These are phyloP conservation scores for Clarias fuscus DNA, from an alignment of 2,797 vertebrate species.

Conservation along the genomic window DNA sequence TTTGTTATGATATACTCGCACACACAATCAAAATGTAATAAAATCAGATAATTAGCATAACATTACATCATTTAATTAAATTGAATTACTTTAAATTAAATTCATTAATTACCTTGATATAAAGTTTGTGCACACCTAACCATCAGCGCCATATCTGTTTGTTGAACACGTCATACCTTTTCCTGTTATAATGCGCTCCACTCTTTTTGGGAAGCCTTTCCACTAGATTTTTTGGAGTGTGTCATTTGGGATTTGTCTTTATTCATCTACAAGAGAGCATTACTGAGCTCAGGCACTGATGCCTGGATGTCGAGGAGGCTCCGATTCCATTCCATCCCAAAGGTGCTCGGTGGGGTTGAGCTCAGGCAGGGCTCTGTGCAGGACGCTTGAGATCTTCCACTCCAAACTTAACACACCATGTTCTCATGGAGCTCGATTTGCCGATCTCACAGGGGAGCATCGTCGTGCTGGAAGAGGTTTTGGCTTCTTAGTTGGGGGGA, in stretches of 20 bases:
- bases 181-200: not conserved
- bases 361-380: too few species aligned
- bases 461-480: not conserved
- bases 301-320: not conserved
- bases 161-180: not conserved
- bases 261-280: not conserved
- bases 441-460: not conserved
- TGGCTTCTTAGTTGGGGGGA: too few species aligned
- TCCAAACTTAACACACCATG: not conserved
- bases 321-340: not conserved
- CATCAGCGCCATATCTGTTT: not conserved
- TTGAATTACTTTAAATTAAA: too few species aligned
- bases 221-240: not conserved
- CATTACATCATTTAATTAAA: not conserved
- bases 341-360: not conserved
- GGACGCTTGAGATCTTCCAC: not conserved
- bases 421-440: not conserved
- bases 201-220: not conserved
- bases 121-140: not conserved
- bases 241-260: not conserved
- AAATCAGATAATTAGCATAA: too few species aligned
- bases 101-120: not conserved
- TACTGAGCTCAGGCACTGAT: not conserved
- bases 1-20: not conserved
- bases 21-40: not conserved